These are phyloP conservation scores for Invenusta paracnida DNA, from an alignment of 2,888 invertebrate species.

Conservation along the genomic window DNA sequence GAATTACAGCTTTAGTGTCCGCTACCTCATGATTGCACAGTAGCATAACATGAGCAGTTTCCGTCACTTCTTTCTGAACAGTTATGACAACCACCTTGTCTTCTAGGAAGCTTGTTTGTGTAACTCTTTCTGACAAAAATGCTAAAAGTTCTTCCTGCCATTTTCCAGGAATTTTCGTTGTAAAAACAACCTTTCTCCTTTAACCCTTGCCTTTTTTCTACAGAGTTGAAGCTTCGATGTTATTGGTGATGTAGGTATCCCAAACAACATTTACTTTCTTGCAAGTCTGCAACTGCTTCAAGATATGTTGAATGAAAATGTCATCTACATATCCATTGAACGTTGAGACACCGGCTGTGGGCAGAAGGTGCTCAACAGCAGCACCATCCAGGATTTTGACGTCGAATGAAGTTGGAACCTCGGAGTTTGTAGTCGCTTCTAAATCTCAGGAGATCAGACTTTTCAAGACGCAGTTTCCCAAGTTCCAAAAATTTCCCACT, in stretches of 20 bases:
- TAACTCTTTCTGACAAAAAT: neutral
- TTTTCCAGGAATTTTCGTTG: slow-evolving; percentile 41
- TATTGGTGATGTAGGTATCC: slow-evolving; percentile 45
- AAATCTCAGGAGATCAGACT: neutral
- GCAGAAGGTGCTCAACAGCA: slow-evolving; percentile 44
- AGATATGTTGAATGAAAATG: slow-evolving; percentile 44
- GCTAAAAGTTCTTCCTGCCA: slow-evolving; percentile 35
- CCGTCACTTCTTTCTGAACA: slow-evolving; percentile 20
- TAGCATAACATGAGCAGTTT: neutral
- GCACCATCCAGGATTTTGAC: neutral
- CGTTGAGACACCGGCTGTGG: slow-evolving; percentile 38
- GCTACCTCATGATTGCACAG: neutral
- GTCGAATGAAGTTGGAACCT: neutral
- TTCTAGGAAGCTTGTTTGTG: neutral
- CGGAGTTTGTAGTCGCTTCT: neutral
- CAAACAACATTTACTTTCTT: slow-evolving; percentile 46
- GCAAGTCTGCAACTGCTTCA: slow-evolving; percentile 40
- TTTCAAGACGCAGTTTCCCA: neutral
- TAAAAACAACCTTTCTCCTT: slow-evolving; percentile 37
- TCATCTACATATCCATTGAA: slow-evolving; percentile 46
- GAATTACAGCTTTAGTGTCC: neutral
- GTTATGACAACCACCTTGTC: slow-evolving; percentile 41
- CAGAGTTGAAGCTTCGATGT: slow-evolving; percentile 46
- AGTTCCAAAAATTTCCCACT: neutral
- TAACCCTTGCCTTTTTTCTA: slow-evolving; percentile 46